Base-by-base conservation (phyloP, 2,113 vertebrate genomes). In the Pelobates fuscus region DNA sequence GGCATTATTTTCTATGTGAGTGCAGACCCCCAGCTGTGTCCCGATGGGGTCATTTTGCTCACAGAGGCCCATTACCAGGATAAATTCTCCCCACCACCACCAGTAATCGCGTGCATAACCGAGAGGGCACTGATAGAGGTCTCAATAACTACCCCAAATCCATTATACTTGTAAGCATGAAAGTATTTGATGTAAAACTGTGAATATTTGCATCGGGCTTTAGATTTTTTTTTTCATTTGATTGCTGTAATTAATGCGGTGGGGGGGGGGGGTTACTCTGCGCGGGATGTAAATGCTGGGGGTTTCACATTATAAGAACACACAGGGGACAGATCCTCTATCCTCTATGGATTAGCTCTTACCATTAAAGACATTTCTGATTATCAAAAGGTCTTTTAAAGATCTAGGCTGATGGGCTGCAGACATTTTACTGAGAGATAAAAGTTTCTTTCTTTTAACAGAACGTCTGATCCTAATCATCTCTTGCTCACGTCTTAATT, bases 311-410 rank as follows among this genome's bases (percentile, higher is more conserved):
- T 72, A 41, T 30, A 37, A 54, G 59, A 54, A 63, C 20, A 21
- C 70, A 24, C 27, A 2, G 18, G 70, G 44, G 57, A 72, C 43
- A 25, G 70, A 41, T 4, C 41, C 57, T 11, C 43, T 24, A 17
- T 25, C 61, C 44, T 43, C 59, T 6, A 25, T 59, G 59, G 70
- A 63, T 72, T 72, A 25, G 12, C 59, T 37, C 59, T 72, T 63
- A 63, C 61, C 70, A 63, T 63, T 37, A 63, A 72, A 63, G 59
- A 25, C 44, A 43, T 44, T 8, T 64, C 23, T 63, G 70, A 62
- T 72, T 72, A 72, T 64, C 59, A 52, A 63, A 54, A 43, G 12
- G 60, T 30, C 59, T 27, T 64, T 63, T 64, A 26, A 72, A 72
- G 58, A 72, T 29, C 58, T 17, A n/a, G 64, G 26, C 23, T 20